Base-by-base conservation (phyloP, 1,140 invertebrate species). In the Cydia strobilella region DNA sequence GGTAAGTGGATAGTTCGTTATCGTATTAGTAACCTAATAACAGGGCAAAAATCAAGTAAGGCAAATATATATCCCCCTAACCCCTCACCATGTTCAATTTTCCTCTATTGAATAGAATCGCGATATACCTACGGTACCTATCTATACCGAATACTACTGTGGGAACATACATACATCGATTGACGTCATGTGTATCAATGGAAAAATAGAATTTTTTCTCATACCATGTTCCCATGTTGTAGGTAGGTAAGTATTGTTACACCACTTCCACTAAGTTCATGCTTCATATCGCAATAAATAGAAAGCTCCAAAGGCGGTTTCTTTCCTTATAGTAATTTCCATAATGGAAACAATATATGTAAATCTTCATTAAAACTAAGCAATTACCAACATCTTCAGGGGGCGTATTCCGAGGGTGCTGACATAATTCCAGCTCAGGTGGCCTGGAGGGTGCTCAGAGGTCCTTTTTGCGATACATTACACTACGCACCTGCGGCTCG, bases 351-450 rank as follows among this genome's bases (percentile, higher is more conserved):
- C 25, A 12, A n/a, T 35, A 69, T 69, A n/a, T 35, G 42, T 69
- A 42, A 69, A 69, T 69, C 65, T 18, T 18, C 31, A 69, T 42
- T 69, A 69, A 69, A 69, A 69, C n/a, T 39, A 69, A 69, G 18
- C 65, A 69, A 69, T 69, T 69, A 35, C 65, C n/a, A 39, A 69
- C 7, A 39, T 18, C 65, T 69, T 35, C n/a, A 18, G 18, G 27
- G 63, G 65, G 27, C 27, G 20, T 31, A 10, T 20, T 7, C 12
- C 2, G 31, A 69, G 65, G 65, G 65, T 69, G 65, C 65, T 69
- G 65, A 69, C 65, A 69, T 69, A 69, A 69, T 18, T 69, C 20
- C 65, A 69, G 65, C 65, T 69, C 65, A 69, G 65, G 65, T 69
- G 65, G n/a, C 18, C 65, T 10, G 31, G n/a, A 10, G 65, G 31